Conservation (phyloP, 2,113 vertebrate species). For the Albula glossodonta region DNA sequence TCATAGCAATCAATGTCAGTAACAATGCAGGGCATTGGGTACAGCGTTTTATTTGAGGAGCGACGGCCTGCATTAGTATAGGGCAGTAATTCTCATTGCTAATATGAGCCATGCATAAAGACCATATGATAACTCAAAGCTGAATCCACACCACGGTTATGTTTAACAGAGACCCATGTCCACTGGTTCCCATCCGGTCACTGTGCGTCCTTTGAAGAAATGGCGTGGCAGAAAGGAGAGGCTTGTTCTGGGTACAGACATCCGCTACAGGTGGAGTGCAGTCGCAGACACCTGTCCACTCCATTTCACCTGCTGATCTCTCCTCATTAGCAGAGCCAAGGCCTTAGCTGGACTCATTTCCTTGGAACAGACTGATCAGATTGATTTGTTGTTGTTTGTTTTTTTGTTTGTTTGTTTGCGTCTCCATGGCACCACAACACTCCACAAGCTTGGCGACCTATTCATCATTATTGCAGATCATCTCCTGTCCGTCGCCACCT, state of each 20-base stretch:
- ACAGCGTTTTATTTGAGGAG: too few species aligned
- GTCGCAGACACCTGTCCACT: constrained; percentile 4
- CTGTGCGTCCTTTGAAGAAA: neutral
- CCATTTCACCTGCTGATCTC: constrained; percentile 18
- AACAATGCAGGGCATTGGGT: too few species aligned
- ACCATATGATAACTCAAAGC: too few species aligned
- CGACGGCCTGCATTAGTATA: too few species aligned
- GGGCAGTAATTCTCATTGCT: too few species aligned
- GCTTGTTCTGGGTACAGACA: neutral
- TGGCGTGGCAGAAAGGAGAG: neutral
- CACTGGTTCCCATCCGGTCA: too few species aligned
- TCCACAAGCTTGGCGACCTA: constrained; percentile 4
- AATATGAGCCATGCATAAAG: too few species aligned
- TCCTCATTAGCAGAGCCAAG: constrained; percentile 14
- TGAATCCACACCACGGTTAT: too few species aligned
- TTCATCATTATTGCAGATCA: constrained; percentile 23
- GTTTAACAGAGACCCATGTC: neutral
- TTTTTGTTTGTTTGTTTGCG: too few species aligned
- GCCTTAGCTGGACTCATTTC: neutral
- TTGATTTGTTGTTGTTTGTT: neutral
- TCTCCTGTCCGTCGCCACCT: constrained; percentile 7
- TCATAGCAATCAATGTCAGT: too few species aligned
- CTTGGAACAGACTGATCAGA: neutral
- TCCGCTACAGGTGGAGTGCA: neutral
- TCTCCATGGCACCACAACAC: neutral